Percentiles rank a stretch among this genome's conserved stretches.
Conservation (phyloP, 2,797 vertebrate genomes). For the Cryptoblepharus egeriae region DNA sequence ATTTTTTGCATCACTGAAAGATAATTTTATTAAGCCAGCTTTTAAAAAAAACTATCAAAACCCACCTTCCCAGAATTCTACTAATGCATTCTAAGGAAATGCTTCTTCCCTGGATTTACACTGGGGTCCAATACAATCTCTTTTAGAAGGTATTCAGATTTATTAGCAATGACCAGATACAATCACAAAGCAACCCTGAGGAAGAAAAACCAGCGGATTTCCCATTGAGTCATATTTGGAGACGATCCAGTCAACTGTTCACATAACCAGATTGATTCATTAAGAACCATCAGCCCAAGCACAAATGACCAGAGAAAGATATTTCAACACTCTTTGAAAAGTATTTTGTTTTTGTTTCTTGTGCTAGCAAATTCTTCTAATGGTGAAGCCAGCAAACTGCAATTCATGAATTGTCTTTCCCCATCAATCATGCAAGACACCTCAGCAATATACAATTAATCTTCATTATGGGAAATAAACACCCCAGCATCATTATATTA, state of each 20-base stretch:
- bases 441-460: too few species aligned
- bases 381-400: constrained; percentile 8
- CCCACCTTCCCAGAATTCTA: constrained; percentile 28
- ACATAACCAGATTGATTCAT: constrained; percentile 61
- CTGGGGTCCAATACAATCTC: constrained; percentile 45
- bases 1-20: not conserved
- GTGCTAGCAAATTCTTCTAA: constrained; percentile 41
- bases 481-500: not conserved
- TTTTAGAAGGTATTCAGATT: constrained; percentile 50
- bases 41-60: constrained; percentile 33
- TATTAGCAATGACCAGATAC: constrained; percentile 69
- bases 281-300: constrained; percentile 58
- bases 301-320: constrained; percentile 46
- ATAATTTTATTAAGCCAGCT: constrained; percentile 20
- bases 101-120: constrained; percentile 41
- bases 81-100: constrained; percentile 53
- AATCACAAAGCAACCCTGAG: constrained; percentile 65
- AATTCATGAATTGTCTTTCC: constrained; percentile 2
- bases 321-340: constrained; percentile 49
- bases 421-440: not conserved
- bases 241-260: constrained; percentile 61
- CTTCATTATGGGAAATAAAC: not conserved
- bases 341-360: constrained; percentile 45
- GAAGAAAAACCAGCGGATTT: constrained; percentile 68
- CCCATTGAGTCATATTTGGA: constrained; percentile 71